Evolutionary conservation across 2,113 vertebrate genomes (phyloP).

Genomic region (Laticauda laticaudata): DNA sequence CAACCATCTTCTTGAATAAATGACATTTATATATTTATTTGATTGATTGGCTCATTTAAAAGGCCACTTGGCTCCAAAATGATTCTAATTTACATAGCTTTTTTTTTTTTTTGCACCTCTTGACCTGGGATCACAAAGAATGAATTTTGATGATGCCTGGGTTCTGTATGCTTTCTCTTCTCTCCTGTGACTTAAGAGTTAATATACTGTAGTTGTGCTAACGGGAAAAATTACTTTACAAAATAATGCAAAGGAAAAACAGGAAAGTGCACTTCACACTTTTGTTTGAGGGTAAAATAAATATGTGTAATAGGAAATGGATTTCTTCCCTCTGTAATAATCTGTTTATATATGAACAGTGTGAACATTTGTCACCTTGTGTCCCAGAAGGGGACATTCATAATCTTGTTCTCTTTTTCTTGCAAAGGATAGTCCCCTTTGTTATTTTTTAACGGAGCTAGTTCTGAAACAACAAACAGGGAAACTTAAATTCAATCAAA

Average conservation of each 20-base stretch:
- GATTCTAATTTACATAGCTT: neutral
- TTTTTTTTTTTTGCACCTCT: neutral
- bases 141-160: neutral
- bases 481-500: conserved; percentile 19
- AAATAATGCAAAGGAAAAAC: conserved; percentile 5
- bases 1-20: neutral
- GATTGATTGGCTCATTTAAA: neutral
- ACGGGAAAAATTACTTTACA: neutral
- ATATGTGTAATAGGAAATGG: neutral
- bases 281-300: conserved; percentile 19
- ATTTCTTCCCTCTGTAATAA: conserved; percentile 28
- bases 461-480: conserved; percentile 22
- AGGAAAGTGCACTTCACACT: conserved; percentile 1
- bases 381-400: neutral
- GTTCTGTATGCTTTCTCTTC: neutral
- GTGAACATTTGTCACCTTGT: conserved; percentile 7
- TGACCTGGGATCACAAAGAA: neutral
- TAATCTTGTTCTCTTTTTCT: conserved; percentile 41
- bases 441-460: neutral
- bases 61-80: neutral
- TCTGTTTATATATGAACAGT: conserved; percentile 42
- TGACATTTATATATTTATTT: neutral
- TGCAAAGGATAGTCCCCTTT: neutral
- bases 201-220: neutral
- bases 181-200: neutral